phyloP scores from a whole-genome alignment of 2,888 invertebrate genomes.

The Sphaerophoria rueppellii region DNA sequence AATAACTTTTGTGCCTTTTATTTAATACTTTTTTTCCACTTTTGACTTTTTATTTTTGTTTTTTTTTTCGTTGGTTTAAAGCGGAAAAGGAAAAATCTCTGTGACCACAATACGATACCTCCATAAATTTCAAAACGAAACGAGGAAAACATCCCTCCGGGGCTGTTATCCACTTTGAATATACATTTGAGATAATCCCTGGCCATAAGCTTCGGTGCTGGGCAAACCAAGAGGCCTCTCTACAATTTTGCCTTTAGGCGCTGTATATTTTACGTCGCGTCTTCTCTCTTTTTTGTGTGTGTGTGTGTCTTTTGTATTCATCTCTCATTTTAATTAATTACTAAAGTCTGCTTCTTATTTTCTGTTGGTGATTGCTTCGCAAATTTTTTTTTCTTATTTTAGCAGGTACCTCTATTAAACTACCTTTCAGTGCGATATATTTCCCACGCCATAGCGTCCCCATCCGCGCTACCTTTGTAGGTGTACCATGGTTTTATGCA shows the following conservation, averaged over 20 bases:
- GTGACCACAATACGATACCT: constrained; percentile 32
- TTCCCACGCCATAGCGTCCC: not conserved
- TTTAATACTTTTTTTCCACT: too few relatives aligned
- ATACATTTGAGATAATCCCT: constrained; percentile 55
- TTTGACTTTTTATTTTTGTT: not conserved
- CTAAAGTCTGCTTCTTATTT: constrained; percentile 60
- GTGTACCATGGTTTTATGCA: constrained; percentile 2
- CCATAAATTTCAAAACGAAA: not conserved
- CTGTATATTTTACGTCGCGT: not conserved
- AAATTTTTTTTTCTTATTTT: constrained; percentile 10
- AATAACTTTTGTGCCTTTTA: not conserved
- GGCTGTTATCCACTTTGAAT: constrained; percentile 54
- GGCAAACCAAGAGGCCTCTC: constrained; percentile 26
- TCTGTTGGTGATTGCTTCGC: constrained; percentile 64
- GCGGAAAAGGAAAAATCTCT: constrained; percentile 33
- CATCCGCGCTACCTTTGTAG: not conserved
- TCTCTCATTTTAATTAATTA: constrained; percentile 70
- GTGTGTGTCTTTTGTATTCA: constrained; percentile 52
- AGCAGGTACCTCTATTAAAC: constrained; percentile 12
- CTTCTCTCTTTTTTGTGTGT: constrained; percentile 2
- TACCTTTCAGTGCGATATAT: constrained; percentile 8
- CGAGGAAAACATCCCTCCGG: constrained; percentile 10
- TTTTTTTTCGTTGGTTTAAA: not conserved
- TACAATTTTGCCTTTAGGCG: not conserved
- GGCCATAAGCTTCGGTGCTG: constrained; percentile 43